Evolutionary conservation across 2,888 invertebrate genomes (phyloP).

Genomic region (Synergus laeviventris): DNA sequence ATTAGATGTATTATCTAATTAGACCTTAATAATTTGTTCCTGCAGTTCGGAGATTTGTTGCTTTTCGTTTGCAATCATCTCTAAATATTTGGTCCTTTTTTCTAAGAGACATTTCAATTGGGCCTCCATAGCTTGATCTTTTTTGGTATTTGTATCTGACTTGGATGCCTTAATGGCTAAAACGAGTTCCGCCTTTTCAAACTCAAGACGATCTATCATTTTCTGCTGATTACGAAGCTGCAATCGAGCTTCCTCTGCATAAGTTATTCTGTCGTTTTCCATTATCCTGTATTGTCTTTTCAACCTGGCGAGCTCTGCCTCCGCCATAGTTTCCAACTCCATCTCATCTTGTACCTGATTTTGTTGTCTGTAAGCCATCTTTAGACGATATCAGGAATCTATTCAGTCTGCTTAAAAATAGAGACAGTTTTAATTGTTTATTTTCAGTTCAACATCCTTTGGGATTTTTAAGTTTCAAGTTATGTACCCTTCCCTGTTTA

Average conservation of each 20-base stretch:
- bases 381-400: slow-evolving; percentile 17
- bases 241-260: slow-evolving; percentile 83
- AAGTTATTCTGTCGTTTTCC: slow-evolving; percentile 86
- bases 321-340: slow-evolving; percentile 87
- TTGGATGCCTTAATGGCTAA: slow-evolving; percentile 79
- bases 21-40: slow-evolving; percentile 78
- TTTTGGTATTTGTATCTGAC: slow-evolving; percentile 79
- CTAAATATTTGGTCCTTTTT: slow-evolving; percentile 78
- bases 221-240: slow-evolving; percentile 82
- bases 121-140: slow-evolving; percentile 78
- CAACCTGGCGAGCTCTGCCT: slow-evolving; percentile 86
- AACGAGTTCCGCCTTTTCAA: slow-evolving; percentile 81
- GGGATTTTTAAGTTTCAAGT: too few species aligned
- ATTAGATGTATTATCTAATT: background rate
- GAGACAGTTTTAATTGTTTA: background rate
- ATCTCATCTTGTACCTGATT: slow-evolving; percentile 79
- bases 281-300: slow-evolving; percentile 90
- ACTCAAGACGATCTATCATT: slow-evolving; percentile 80
- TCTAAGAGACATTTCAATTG: slow-evolving; percentile 78
- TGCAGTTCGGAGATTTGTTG: slow-evolving; percentile 78
- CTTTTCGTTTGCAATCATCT: slow-evolving; percentile 77
- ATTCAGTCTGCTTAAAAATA: background rate
- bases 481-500: background rate
- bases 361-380: slow-evolving; percentile 67
- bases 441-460: background rate